Conservation (phyloP, 30 jellyfish, hydroid and myxozoan species). For the Aurelia sp. region DNA sequence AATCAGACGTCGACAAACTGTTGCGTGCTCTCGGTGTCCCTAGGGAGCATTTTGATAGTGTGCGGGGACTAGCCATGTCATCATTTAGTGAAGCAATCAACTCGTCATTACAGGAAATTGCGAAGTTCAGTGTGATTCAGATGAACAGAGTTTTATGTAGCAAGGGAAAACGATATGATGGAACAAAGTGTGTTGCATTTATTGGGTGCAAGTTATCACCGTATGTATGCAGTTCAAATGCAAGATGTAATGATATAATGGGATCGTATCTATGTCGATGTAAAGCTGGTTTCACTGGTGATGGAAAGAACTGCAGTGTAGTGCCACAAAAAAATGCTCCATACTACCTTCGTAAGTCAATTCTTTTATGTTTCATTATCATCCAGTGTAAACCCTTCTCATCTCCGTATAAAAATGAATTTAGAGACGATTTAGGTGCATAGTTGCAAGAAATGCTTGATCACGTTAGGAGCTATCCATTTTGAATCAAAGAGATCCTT, state of each 20-base stretch:
- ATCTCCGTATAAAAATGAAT: too few species aligned
- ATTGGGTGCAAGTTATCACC: conserved; percentile 11
- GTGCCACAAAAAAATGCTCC: not conserved
- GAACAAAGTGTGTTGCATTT: not conserved
- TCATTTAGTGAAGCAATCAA: not conserved
- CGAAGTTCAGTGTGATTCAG: not conserved
- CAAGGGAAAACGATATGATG: conserved; percentile 6
- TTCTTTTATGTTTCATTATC: too few species aligned
- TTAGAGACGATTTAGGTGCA: too few species aligned
- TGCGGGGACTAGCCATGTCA: not conserved
- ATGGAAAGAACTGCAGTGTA: not conserved
- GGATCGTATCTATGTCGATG: conserved; percentile 8
- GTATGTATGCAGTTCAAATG: conserved; percentile 1
- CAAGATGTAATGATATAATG: not conserved
- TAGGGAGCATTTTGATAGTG: not conserved
- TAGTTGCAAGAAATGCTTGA: too few species aligned
- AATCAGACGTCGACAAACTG: not conserved
- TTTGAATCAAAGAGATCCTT: too few species aligned
- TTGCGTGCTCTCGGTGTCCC: not conserved
- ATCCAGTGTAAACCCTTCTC: too few species aligned
- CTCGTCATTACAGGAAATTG: not conserved
- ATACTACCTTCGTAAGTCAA: too few species aligned
- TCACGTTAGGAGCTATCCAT: too few species aligned
- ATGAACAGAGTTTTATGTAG: not conserved
- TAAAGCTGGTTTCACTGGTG: conserved; percentile 31